Conservation (phyloP, 2,888 invertebrate genomes). For the Eumacrocentrus americanus region DNA sequence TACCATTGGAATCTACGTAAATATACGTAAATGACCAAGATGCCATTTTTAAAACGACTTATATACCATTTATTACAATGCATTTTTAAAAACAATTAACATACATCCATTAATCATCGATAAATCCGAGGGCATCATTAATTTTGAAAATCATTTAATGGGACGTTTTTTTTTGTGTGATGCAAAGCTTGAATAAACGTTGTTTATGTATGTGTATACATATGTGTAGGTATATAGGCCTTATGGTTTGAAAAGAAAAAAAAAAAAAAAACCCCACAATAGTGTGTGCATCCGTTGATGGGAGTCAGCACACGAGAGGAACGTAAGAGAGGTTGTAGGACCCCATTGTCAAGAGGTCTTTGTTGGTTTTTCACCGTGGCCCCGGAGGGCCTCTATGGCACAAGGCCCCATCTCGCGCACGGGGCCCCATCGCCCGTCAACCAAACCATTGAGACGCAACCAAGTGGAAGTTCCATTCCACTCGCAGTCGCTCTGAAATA, state of each 20-base stretch:
- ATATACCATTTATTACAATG: too few relatives aligned
- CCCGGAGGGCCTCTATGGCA: constrained; percentile 29
- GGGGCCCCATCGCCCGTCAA: constrained; percentile 45
- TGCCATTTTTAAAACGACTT: too few relatives aligned
- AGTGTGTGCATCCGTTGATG: constrained; percentile 14
- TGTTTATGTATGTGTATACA: not conserved
- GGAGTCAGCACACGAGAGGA: constrained; percentile 20
- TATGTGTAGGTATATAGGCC: too few relatives aligned
- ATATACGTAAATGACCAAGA: too few relatives aligned
- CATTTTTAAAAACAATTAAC: too few relatives aligned
- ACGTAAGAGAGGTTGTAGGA: constrained; percentile 27
- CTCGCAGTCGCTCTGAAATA: constrained; percentile 28
- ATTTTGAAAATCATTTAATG: not conserved
- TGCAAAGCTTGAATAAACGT: not conserved
- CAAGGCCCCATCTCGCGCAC: constrained; percentile 33
- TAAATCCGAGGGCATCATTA: too few relatives aligned
- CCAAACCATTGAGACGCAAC: constrained; percentile 52
- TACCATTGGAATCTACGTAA: too few relatives aligned
- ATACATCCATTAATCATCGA: too few relatives aligned
- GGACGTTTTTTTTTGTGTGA: not conserved
- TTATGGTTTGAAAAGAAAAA: too few relatives aligned
- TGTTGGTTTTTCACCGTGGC: constrained; percentile 51
- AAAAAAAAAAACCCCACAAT: not conserved
- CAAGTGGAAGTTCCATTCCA: constrained; percentile 55
- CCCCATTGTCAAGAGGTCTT: constrained; percentile 41